Evolutionary conservation across 2,113 vertebrate species (phyloP), one percentile per base, ranked within the genome.

Genomic region (Tachycineta bicolor): DNA sequence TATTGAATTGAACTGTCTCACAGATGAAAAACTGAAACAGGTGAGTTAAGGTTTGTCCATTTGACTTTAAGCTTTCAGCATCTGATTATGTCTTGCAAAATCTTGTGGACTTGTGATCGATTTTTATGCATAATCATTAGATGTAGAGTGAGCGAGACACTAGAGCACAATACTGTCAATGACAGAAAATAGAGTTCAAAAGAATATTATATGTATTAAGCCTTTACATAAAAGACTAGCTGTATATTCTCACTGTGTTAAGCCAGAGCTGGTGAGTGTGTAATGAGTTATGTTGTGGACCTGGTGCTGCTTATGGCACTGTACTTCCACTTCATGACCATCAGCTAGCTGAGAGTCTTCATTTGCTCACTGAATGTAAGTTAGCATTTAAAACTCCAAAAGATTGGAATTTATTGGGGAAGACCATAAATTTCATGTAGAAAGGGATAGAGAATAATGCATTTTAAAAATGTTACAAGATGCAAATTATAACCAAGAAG

Each of bases 1-100:
- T 98, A 99, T 99, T 84, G 99, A 99, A 95, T 98, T 99, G 90
- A 99, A 99, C 98, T 99, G 99, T 96, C 98, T 99, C 71, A 99
- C 99, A 3, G 99, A 99, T 88, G 99, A 99, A 96, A 99, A 99
- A 85, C 98, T 99, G 85, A 99, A 99, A 92, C 99, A 99, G 99
- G 99, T 99, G 96, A 93, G 98, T 85, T 93, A 91, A 87, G 12
- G 23, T 73, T 78, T 89, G 29, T 76, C 52, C 8, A 5, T 65
- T 11, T 28, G 20, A 44, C 41, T 88, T 69, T 2, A 7, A 5
- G 3, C 5, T 77, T 93, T 79, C 23, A 28, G n/a, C 10, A 26
- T 89, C 39, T 70, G 8, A 3, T 34, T n/a, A 7, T 9, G 8
- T 79, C 8, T 63, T 67, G 68, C 21, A 75, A 50, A 87, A 64